Conservation (phyloP, 2,888 invertebrate genomes). For the Phaedon cochleariae region DNA sequence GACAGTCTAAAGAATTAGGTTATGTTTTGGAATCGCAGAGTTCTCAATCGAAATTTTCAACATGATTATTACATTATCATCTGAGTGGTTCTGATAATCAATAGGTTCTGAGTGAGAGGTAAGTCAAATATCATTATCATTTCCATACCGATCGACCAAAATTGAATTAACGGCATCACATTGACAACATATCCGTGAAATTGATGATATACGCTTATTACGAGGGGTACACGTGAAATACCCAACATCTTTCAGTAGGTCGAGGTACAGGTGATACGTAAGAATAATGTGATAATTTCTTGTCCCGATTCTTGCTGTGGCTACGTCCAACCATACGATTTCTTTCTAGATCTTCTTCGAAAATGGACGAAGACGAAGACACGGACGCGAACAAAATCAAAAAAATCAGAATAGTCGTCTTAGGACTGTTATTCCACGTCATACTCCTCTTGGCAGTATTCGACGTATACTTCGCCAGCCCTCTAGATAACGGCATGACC, state of each 20-base stretch:
- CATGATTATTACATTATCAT: no score
- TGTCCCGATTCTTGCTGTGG: no score
- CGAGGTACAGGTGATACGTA: no score
- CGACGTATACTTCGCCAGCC: slow-evolving; percentile 93
- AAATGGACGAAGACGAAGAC: slow-evolving; percentile 28
- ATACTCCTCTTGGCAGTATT: slow-evolving; percentile 85
- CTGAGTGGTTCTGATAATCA: not conserved
- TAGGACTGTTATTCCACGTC: slow-evolving; percentile 74
- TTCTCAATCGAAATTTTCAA: no score
- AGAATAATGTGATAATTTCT: not conserved
- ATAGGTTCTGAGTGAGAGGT: not conserved
- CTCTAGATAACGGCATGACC: slow-evolving; percentile 77
- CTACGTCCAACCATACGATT: not conserved
- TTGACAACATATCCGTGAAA: not conserved
- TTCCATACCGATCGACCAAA: not conserved
- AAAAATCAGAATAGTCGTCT: slow-evolving; percentile 44
- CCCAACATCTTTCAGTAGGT: no score
- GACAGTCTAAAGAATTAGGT: not conserved
- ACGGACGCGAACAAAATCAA: slow-evolving; percentile 29
- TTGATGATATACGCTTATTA: not conserved
- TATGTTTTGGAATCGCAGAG: not conserved
- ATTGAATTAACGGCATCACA: not conserved
- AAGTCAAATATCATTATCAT: not conserved
- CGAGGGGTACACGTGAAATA: not conserved
- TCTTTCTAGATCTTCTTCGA: slow-evolving; percentile 6